A percentile compares a stretch with the other conserved stretches of the same genome.
These are phyloP conservation scores for Sciaenops ocellatus DNA, from an alignment of 2,797 vertebrate genomes.

Conservation along the genomic window DNA sequence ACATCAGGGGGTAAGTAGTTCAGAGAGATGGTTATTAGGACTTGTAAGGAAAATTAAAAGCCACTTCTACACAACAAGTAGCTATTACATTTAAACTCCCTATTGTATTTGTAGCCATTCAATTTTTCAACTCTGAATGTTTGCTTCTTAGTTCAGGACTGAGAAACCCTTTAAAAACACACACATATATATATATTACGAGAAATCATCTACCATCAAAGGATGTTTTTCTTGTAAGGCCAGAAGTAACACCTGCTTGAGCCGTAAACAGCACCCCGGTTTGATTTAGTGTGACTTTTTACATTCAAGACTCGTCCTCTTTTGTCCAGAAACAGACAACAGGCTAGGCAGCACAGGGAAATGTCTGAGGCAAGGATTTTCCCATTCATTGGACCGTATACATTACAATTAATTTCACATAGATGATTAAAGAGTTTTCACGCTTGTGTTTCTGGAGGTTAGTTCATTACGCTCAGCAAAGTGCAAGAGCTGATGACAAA, in stretches of 20 bases:
- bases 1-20: constrained; percentile 11
- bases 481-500: too few species aligned
- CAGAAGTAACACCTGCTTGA: neutral
- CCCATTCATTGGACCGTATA: neutral
- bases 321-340: neutral
- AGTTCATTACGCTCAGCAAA: neutral
- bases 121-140: neutral
- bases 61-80: constrained; percentile 17
- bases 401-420: neutral
- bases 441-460: neutral
- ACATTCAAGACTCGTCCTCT: neutral
- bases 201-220: neutral
- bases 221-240: neutral
- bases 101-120: neutral
- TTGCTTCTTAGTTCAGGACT: neutral
- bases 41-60: constrained; percentile 3
- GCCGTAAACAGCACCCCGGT: neutral
- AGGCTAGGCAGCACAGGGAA: neutral
- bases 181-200: neutral
- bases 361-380: neutral
- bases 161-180: neutral
- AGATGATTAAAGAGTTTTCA: neutral
- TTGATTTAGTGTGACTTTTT: neutral
- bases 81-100: constrained; percentile 14
- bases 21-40: constrained; percentile 25